Evolutionary conservation across 2,113 vertebrate species (phyloP).

Genomic region (Hiodon tergisus): DNA sequence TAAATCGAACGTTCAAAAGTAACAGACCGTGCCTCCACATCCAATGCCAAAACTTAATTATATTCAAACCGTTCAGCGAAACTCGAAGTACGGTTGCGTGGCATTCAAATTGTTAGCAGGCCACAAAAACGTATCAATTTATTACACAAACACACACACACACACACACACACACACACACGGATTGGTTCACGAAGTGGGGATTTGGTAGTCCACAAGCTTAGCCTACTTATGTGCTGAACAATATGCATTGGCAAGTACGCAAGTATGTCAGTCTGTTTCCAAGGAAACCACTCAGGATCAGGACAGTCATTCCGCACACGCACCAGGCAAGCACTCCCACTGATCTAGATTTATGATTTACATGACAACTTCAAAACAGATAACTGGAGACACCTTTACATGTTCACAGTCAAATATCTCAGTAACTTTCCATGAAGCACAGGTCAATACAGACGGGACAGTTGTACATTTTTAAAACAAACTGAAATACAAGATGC

Average conservation of each 20-base stretch:
- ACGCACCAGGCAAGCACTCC: constrained; percentile 2
- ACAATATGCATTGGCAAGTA: neutral
- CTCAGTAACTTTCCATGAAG: too few species aligned
- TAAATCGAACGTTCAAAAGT: too few species aligned
- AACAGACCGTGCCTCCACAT: too few species aligned
- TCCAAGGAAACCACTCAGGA: constrained; percentile 18
- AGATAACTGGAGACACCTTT: neutral
- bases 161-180: neutral
- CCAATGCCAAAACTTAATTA: too few species aligned
- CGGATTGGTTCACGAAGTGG: neutral
- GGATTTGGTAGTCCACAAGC: constrained; percentile 8
- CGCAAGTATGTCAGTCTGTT: constrained; percentile 4
- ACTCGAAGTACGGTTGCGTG: too few species aligned
- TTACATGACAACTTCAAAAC: neutral
- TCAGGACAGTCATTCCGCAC: constrained; percentile 2
- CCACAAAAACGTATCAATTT: neutral
- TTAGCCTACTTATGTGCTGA: neutral
- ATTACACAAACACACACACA: neutral
- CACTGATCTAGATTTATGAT: neutral
- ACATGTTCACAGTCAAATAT: too few species aligned
- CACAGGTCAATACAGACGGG: too few species aligned
- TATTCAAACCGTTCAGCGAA: too few species aligned
- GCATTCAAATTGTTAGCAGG: neutral
- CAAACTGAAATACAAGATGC: too few species aligned
- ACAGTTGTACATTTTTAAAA: too few species aligned